These are phyloP conservation scores for Myiozetetes cayanensis DNA, from an alignment of 2,113 vertebrate genomes.

Conservation along the genomic window DNA sequence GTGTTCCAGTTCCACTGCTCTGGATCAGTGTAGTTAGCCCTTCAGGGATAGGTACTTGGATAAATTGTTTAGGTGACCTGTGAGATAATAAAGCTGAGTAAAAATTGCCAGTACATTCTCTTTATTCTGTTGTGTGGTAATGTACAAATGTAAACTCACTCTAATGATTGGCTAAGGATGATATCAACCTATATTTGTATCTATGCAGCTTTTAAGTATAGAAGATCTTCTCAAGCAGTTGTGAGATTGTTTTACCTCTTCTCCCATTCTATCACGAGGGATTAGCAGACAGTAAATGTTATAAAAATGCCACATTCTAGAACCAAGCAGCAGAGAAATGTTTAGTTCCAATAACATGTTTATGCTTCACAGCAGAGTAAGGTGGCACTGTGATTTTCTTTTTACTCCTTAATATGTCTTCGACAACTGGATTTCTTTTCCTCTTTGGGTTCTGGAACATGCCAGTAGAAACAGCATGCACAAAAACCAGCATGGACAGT, in stretches of 20 bases:
- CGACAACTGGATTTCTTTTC: not conserved
- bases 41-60: not conserved
- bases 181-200: not conserved
- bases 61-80: not conserved
- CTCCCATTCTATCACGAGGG: not conserved
- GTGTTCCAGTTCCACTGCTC: conserved; percentile 5
- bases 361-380: not conserved
- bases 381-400: not conserved
- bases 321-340: not conserved
- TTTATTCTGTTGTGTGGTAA: not conserved
- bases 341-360: not conserved
- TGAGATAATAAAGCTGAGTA: not conserved
- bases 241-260: not conserved
- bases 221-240: not conserved
- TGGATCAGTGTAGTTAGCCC: not conserved
- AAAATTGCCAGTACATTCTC: not conserved
- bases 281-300: not conserved
- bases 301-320: not conserved
- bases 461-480: not conserved
- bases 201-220: not conserved
- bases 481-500: not conserved
- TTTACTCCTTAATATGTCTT: not conserved
- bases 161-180: not conserved
- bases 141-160: not conserved
- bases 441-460: not conserved